Percentiles rank a stretch among this genome's conserved stretches.
Evolutionary conservation across 35 echinoderm and acorn worm genomes (phyloP).

Genomic region (Patiria miniata): DNA sequence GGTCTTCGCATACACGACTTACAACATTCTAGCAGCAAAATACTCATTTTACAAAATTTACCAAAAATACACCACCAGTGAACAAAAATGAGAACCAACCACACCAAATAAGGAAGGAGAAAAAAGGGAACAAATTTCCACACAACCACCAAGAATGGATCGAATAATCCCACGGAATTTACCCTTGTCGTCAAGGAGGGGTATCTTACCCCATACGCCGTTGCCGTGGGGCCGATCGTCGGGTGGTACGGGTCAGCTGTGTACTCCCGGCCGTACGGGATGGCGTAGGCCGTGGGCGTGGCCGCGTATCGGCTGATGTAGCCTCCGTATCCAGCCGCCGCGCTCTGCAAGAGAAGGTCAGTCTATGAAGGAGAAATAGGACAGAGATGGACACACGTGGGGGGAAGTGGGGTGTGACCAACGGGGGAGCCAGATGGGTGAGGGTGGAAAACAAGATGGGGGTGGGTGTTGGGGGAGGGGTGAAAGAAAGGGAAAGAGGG

Average conservation of each 20-base stretch:
- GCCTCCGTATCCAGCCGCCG: slow-evolving; percentile 78
- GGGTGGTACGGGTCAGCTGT: slow-evolving; percentile 92
- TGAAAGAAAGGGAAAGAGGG: slow-evolving; percentile 53
- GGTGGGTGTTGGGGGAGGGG: slow-evolving; percentile 43
- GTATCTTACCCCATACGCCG: slow-evolving; percentile 99
- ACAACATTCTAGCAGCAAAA: slow-evolving; percentile 5
- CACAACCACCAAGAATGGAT: slow-evolving; percentile 63
- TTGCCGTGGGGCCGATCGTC: slow-evolving; percentile 83
- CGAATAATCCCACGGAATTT: slow-evolving; percentile 77
- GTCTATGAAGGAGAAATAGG: slow-evolving; percentile 69
- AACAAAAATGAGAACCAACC: slow-evolving; percentile 31
- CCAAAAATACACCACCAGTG: slow-evolving; percentile 29
- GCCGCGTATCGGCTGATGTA: slow-evolving; percentile 95
- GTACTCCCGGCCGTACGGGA: slow-evolving; percentile 93
- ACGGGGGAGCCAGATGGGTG: background rate
- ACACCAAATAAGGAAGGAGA: slow-evolving; percentile 33
- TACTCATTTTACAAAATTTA: slow-evolving; percentile 12
- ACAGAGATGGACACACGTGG: slow-evolving; percentile 11
- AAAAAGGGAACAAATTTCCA: background rate
- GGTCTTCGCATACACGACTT: too few species aligned
- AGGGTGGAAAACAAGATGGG: background rate
- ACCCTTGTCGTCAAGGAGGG: slow-evolving; percentile 95
- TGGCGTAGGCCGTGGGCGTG: slow-evolving; percentile 88
- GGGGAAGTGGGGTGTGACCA: background rate
- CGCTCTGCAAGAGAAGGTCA: slow-evolving; percentile 99